Conservation (phyloP, 2,113 vertebrate genomes). For the Chaenogobius annularis region DNA sequence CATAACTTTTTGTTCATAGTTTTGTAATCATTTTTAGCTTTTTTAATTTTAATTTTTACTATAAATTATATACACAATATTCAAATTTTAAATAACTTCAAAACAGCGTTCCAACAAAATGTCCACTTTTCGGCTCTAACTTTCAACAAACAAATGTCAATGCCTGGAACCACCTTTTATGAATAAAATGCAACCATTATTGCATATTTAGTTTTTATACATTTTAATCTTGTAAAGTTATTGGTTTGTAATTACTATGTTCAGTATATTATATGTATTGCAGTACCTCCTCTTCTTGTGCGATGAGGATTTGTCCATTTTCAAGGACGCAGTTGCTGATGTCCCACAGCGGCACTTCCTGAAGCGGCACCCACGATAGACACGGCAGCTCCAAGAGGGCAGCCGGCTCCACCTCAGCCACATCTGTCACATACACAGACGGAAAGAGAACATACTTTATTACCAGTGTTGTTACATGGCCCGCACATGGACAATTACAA, state of each 20-base stretch:
- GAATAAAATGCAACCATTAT: neutral
- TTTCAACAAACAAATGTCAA: too few species aligned
- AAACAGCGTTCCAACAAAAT: too few species aligned
- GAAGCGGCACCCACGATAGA: slow-evolving; percentile 61
- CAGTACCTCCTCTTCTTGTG: slow-evolving; percentile 84
- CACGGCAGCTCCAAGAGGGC: slow-evolving; percentile 18
- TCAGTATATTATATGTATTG: neutral
- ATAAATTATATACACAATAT: too few species aligned
- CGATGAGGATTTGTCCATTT: slow-evolving; percentile 83
- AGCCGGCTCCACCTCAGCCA: slow-evolving; percentile 10
- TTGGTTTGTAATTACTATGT: neutral
- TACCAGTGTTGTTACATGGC: too few species aligned
- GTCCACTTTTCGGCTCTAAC: too few species aligned
- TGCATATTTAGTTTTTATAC: too few species aligned
- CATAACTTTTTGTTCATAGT: too few species aligned
- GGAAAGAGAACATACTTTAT: neutral
- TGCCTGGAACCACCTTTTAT: too few species aligned
- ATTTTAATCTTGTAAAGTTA: neutral
- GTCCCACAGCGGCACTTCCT: slow-evolving; percentile 85
- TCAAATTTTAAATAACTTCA: too few species aligned
- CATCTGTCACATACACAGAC: slow-evolving; percentile 22
- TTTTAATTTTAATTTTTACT: too few species aligned
- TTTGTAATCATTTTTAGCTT: too few species aligned
- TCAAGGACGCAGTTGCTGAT: slow-evolving; percentile 82
- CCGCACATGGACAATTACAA: too few species aligned